Evolutionary conservation across 2,113 vertebrate species (phyloP).

Genomic region (Pheucticus melanocephalus): DNA sequence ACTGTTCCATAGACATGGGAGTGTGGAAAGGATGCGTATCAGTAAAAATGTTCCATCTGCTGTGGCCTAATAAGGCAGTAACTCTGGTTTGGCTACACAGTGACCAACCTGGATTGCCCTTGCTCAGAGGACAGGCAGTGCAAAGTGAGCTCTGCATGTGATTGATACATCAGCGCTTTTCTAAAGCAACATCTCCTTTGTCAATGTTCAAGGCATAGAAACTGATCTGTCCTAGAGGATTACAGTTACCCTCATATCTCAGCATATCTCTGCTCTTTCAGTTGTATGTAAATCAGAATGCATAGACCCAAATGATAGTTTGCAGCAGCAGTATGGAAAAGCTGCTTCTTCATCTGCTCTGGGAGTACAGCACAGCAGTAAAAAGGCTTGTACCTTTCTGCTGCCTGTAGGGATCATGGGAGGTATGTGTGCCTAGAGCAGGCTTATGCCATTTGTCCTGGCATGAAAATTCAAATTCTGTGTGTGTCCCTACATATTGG

Average conservation of each 20-base stretch:
- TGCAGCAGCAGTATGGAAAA: neutral
- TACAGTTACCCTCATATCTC: neutral
- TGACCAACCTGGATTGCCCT: neutral
- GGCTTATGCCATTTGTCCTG: neutral
- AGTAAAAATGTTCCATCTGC: accelerated
- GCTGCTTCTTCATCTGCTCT: neutral
- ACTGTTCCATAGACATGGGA: neutral
- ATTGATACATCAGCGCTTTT: neutral
- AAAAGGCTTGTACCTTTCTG: neutral
- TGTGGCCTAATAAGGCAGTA: neutral
- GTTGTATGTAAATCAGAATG: neutral
- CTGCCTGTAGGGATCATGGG: neutral
- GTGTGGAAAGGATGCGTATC: neutral
- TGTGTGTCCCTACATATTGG: accelerated
- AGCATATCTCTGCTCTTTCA: neutral
- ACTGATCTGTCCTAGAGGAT: neutral
- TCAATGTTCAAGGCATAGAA: neutral
- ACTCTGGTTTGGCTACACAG: neutral
- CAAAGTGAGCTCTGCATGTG: neutral
- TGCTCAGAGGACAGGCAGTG: neutral
- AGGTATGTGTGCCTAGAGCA: neutral
- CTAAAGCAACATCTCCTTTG: neutral
- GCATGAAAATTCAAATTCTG: neutral
- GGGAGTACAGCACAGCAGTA: neutral
- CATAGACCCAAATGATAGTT: neutral